These are phyloP conservation scores for Hypotaenidia okinawae DNA, from an alignment of 2,797 vertebrate species.

Conservation along the genomic window DNA sequence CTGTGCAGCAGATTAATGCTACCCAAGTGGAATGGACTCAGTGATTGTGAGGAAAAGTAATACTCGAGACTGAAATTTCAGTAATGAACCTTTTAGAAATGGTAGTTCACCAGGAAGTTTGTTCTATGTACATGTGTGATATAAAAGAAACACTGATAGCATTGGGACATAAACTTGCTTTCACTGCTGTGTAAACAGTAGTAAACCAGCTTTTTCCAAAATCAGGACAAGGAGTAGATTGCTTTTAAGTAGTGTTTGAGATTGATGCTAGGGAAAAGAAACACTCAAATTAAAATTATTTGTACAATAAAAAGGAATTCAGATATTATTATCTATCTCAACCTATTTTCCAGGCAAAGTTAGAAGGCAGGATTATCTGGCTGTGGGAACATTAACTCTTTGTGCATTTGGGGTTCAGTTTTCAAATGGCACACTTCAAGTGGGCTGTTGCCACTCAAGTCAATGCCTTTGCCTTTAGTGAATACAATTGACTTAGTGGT, in stretches of 20 bases:
- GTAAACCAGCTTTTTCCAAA: conserved; percentile 58
- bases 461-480: neutral
- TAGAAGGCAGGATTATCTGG: conserved; percentile 3
- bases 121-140: neutral
- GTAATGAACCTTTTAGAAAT: conserved; percentile 44
- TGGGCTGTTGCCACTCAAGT: neutral
- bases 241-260: conserved; percentile 26
- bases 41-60: conserved; percentile 56
- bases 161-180: conserved; percentile 22
- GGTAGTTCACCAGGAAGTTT: conserved; percentile 24
- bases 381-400: neutral
- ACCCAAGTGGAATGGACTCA: conserved; percentile 17
- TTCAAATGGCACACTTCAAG: neutral
- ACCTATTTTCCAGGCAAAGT: neutral
- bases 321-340: neutral
- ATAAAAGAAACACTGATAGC: conserved; percentile 54
- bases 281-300: conserved; percentile 34
- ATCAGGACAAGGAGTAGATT: neutral
- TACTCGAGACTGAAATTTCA: conserved; percentile 57
- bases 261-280: conserved; percentile 26
- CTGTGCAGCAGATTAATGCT: conserved; percentile 57
- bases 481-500: neutral
- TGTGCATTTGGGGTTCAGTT: neutral
- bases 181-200: conserved; percentile 26
- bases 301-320: neutral